A percentile compares a stretch with the other conserved stretches of the same genome.
Conservation (phyloP, 2,113 vertebrate species). For the Otus sunia region DNA sequence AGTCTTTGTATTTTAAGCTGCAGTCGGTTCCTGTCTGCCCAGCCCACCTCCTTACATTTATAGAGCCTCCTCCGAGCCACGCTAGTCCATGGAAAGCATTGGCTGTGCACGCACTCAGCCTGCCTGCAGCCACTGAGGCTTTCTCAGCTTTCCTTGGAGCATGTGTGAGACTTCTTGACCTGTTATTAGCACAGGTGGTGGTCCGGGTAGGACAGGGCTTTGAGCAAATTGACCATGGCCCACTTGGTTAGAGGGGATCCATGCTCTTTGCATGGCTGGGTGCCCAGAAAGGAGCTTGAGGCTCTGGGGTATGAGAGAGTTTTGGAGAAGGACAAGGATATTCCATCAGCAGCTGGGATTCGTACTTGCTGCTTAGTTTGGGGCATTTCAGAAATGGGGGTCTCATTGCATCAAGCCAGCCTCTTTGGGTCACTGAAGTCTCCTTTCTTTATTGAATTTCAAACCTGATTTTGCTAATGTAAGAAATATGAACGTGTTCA, state of each 20-base stretch:
- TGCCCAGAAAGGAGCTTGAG: neutral
- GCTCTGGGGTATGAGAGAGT: neutral
- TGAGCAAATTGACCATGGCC: neutral
- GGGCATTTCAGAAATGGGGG: neutral
- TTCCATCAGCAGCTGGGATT: neutral
- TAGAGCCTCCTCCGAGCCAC: conserved; percentile 31
- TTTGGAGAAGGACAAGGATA: neutral
- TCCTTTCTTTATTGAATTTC: neutral
- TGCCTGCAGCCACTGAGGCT: neutral
- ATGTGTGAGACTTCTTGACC: neutral
- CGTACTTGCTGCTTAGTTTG: neutral
- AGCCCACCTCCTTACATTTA: conserved; percentile 51
- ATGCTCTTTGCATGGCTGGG: neutral
- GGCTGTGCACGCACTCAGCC: neutral
- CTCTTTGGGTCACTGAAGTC: neutral
- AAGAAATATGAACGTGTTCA: neutral
- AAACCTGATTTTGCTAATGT: neutral
- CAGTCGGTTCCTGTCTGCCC: neutral
- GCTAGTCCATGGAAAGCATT: neutral
- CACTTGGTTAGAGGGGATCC: neutral
- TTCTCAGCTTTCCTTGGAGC: neutral
- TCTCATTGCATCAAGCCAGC: neutral
- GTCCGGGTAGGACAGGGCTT: neutral
- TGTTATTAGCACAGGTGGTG: neutral
- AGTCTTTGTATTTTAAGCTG: conserved; percentile 53